Evolutionary conservation across 2,888 invertebrate species (phyloP).

Genomic region (Aromia moschata): DNA sequence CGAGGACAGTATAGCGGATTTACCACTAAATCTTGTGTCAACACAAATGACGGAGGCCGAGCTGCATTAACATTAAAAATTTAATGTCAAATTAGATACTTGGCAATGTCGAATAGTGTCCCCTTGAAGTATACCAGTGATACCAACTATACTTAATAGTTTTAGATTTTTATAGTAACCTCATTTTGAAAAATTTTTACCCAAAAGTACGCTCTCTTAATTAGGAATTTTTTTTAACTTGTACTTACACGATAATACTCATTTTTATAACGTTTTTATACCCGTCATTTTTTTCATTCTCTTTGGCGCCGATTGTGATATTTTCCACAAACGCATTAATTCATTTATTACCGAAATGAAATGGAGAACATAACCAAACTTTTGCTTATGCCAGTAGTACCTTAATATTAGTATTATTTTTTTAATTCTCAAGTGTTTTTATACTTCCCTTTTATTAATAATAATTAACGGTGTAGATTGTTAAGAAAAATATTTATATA

Average conservation of each 20-base stretch:
- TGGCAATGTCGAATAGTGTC: slow-evolving; percentile 21
- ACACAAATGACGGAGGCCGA: slow-evolving; percentile 73
- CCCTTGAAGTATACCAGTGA: slow-evolving; percentile 45
- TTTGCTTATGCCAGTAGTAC: slow-evolving; percentile 58
- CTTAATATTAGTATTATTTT: slow-evolving; percentile 49
- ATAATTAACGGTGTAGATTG: slow-evolving; percentile 28
- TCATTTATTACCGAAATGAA: slow-evolving; percentile 44
- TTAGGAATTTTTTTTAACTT: slow-evolving; percentile 41
- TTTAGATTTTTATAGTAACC: slow-evolving; percentile 42
- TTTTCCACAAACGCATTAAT: slow-evolving; percentile 51
- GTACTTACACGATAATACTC: slow-evolving; percentile 50
- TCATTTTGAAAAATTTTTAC: slow-evolving; percentile 19
- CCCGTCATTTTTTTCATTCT: slow-evolving; percentile 27
- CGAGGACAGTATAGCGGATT: slow-evolving; percentile 68
- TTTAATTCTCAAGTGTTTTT: slow-evolving; percentile 33
- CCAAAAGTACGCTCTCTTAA: slow-evolving; percentile 33
- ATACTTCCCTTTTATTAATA: slow-evolving; percentile 21
- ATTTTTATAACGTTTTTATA: slow-evolving; percentile 41
- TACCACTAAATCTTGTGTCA: slow-evolving; percentile 76
- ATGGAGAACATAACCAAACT: slow-evolving; percentile 54
- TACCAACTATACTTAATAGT: slow-evolving; percentile 47
- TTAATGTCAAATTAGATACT: slow-evolving; percentile 14
- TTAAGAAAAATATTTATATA: slow-evolving; percentile 23
- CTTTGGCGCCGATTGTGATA: slow-evolving; percentile 51
- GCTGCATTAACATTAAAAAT: slow-evolving; percentile 51